Evolutionary conservation across 2,888 invertebrate genomes (phyloP).

Genomic region (Peribatodes rhomboidaria): DNA sequence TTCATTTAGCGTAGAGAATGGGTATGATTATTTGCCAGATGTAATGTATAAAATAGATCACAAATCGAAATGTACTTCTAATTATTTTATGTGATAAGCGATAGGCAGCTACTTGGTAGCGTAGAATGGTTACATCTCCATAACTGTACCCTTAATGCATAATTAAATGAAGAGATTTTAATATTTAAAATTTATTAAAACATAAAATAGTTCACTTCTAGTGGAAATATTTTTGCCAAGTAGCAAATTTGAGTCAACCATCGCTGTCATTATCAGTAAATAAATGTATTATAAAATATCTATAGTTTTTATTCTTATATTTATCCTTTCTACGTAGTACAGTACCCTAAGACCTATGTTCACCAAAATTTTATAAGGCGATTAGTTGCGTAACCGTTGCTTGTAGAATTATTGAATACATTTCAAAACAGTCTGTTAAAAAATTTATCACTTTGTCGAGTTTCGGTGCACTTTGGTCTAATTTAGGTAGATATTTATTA

Average conservation of each 20-base stretch:
- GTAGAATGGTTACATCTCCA: slow-evolving; percentile 77
- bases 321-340: slow-evolving; percentile 6
- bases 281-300: slow-evolving; percentile 84
- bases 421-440: too few relatives aligned
- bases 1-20: slow-evolving; percentile 70
- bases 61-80: slow-evolving; percentile 76
- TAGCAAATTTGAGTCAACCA: slow-evolving; percentile 85
- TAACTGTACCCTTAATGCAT: slow-evolving; percentile 77
- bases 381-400: too few relatives aligned
- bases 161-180: slow-evolving; percentile 82
- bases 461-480: too few relatives aligned
- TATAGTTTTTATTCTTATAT: slow-evolving; percentile 58
- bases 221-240: slow-evolving; percentile 86
- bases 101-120: slow-evolving; percentile 82
- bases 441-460: too few relatives aligned
- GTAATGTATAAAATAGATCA: slow-evolving; percentile 74
- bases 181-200: slow-evolving; percentile 80
- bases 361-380: too few relatives aligned
- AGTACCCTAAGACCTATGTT: slow-evolving; percentile 6
- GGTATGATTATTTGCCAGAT: slow-evolving; percentile 74
- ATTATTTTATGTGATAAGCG: slow-evolving; percentile 74
- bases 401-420: too few relatives aligned
- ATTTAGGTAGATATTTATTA: too few relatives aligned
- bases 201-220: slow-evolving; percentile 81
- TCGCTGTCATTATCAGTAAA: slow-evolving; percentile 87